Evolutionary conservation across 2,888 invertebrate species (phyloP), one percentile per base, ranked within the genome.

Genomic region (Diadegma fenestrale): DNA sequence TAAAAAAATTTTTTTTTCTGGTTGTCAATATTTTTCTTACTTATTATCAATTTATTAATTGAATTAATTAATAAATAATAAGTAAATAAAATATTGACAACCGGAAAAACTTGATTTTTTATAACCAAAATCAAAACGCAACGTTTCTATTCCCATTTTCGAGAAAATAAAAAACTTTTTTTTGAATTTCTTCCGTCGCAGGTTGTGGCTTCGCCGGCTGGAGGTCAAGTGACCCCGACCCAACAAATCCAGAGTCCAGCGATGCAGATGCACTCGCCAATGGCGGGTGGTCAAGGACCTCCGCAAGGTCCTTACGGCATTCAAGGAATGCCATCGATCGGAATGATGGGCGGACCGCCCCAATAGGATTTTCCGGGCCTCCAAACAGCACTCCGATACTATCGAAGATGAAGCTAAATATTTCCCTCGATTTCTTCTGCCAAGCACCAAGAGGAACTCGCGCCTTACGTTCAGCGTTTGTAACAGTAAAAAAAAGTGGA

Each of bases 201-300:
- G 89, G 95, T 95, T 66, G 94, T 94, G 1, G 94, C 94, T 17
- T 93, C 94, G 0, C 95, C 95, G 68, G 91, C 92, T 0, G 94
- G 94, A 2, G 95, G 95, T 73, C 93, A 93, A 81, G 94, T 95
- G 0, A 94, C 95, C 33, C 94, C 95, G 0, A 95, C 95, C 63
- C 95, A 95, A 77, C 85, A 94, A 86, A 96, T 96, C 76, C 95
- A 95, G 86, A 95, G 95, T 79, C 95, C 95, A 3, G 95, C 94
- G 1, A 95, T 95, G 95, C 95, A 95, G 91, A 95, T 96, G 95
- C 95, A 95, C 76, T 95, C 95, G 7, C 95, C 95, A 5, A 95
- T 95, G 95, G 94, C 95, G 77, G 94, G 93, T 10, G 94, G 94
- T 41, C 93, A 93, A 79, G 89, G 92, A 19, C 92, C 93, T 33